A percentile compares a stretch with the other conserved stretches of the same genome.
These are phyloP conservation scores for Petrocephalus microphthalmus DNA, from an alignment of 2,113 vertebrate species.

Conservation along the genomic window DNA sequence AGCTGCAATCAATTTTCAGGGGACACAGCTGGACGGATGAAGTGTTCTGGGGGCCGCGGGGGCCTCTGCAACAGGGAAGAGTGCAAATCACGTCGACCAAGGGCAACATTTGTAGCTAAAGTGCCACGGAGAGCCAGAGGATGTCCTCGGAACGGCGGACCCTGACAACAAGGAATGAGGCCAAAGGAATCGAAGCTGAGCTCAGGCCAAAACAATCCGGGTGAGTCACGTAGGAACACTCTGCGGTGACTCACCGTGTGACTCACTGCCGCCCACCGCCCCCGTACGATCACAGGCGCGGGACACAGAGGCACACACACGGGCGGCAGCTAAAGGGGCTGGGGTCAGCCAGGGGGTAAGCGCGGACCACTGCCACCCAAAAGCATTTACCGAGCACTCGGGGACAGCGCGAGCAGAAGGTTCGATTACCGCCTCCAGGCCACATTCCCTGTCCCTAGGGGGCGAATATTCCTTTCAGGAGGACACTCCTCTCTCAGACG, in stretches of 20 bases:
- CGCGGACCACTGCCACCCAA: not conserved
- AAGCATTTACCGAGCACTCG: not conserved
- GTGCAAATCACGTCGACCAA: not conserved
- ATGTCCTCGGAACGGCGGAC: slow-evolving; percentile 11
- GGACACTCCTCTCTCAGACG: not conserved
- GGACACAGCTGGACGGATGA: not conserved
- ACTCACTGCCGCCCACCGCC: slow-evolving; percentile 62
- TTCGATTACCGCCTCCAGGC: not conserved
- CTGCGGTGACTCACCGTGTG: slow-evolving; percentile 56
- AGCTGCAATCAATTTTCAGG: not conserved
- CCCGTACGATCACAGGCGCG: slow-evolving; percentile 38
- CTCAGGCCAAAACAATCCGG: slow-evolving; percentile 64
- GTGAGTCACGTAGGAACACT: slow-evolving; percentile 66
- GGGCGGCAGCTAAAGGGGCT: not conserved
- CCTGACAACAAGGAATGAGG: slow-evolving; percentile 22
- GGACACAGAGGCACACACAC: not conserved
- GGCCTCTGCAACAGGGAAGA: not conserved
- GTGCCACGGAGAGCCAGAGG: slow-evolving; percentile 27
- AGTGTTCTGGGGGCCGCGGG: too few species aligned
- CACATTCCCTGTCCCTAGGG: not conserved
- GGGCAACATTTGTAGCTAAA: not conserved
- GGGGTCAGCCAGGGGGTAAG: not conserved
- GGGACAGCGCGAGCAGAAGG: not conserved
- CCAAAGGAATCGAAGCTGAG: slow-evolving; percentile 42
- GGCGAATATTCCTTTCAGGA: not conserved